Evolutionary conservation across 2,113 vertebrate species (phyloP).

Genomic region (Lasiurus borealis): DNA sequence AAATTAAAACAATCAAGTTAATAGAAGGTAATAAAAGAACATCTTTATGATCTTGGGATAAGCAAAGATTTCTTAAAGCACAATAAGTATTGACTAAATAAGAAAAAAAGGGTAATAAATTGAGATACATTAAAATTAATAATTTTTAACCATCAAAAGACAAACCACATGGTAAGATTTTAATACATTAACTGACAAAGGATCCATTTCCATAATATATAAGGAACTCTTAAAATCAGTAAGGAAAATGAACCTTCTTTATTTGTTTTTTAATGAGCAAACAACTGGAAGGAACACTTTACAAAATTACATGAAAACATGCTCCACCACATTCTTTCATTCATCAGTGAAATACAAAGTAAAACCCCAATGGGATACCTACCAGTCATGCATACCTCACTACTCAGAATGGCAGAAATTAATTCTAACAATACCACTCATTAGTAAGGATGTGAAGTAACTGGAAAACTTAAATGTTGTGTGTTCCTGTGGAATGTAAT

Average conservation of each 20-base stretch:
- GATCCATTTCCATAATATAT: background rate
- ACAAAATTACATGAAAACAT: background rate
- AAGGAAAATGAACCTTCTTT: background rate
- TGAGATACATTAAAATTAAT: background rate
- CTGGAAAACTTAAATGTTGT: background rate
- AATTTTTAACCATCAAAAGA: slow-evolving; percentile 26
- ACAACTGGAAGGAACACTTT: background rate
- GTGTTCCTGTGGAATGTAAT: background rate
- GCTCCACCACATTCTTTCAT: background rate
- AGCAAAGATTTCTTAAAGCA: slow-evolving; percentile 39
- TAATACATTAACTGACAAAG: background rate
- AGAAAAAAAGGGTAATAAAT: background rate
- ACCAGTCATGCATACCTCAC: background rate
- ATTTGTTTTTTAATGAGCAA: background rate
- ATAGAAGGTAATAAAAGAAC: background rate
- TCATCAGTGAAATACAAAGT: background rate
- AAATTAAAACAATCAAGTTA: slow-evolving; percentile 18
- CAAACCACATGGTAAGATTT: background rate
- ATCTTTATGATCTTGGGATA: background rate
- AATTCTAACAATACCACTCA: background rate
- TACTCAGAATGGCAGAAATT: background rate
- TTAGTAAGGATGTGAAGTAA: background rate
- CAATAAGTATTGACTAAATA: background rate
- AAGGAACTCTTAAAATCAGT: background rate
- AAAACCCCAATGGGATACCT: background rate